Evolutionary conservation across 2,797 vertebrate genomes (phyloP), one percentile per base, ranked within the genome.

Genomic region (Hozukius guyotensis): DNA sequence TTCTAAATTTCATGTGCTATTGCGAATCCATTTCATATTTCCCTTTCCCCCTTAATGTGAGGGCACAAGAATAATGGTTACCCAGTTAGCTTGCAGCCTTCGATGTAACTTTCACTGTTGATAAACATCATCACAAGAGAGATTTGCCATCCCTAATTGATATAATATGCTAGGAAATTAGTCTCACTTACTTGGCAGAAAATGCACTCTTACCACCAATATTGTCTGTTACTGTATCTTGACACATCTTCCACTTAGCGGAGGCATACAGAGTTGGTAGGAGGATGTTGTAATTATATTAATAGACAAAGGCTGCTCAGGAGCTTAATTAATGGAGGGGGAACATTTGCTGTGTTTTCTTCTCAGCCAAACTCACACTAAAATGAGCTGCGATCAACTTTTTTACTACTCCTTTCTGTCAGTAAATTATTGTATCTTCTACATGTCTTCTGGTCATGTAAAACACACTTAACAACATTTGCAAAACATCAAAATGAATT

Each of bases 111-210:
- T 72, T 70, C 24, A 27, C 22, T 77, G 38, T 64, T 67, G 31
- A 75, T 83, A 77, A 84, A 81, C 75, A 81, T 77, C 77, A 81
- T 79, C 71, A 34, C 29, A 52, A 76, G 69, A 80, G 25, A 84
- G 53, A 76, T 87, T 85, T 73, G 16, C 73, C 70, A 60, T 66
- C 31, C 5, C 82, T 91, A 77, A 88, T 86, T 84, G 69, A 77
- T 86, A 79, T 83, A 82, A 80, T 83, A 78, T 76, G 71, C 68
- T 75, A 38, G 59, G 29, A 89, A 88, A 87, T 87, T 55, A 80
- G 77, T 74, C 74, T 88, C 32, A 89, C 84, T 88, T 78, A 70
- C 80, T 76, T 24, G 34, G 70, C 70, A 78, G 34, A 86, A 78
- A 85, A 82, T 31, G 36, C 68, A 32, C 56, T 77, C 3, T 38